A percentile compares a stretch with the other conserved stretches of the same genome.
phyloP scores from a whole-genome alignment of 1,140 invertebrate genomes.

The Yoshiicerus persimilis region DNA sequence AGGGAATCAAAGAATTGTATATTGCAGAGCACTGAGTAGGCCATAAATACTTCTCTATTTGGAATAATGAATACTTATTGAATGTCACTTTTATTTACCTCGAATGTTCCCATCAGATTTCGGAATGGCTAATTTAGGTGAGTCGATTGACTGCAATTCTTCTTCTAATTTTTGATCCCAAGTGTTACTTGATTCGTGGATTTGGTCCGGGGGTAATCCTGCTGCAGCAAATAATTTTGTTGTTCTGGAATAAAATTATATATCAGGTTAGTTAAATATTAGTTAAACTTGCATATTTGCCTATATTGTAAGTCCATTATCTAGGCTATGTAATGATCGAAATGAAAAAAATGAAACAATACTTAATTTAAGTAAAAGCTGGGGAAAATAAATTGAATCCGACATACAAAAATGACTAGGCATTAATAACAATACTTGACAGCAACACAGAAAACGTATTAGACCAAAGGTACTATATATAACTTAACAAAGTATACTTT shows the following conservation, averaged over 20 bases:
- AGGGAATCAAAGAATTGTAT: no score
- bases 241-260: neutral
- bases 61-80: neutral
- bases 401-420: no score
- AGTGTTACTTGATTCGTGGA: neutral
- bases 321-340: no score
- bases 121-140: constrained; percentile 47
- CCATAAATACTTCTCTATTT: neutral
- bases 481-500: no score
- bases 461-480: no score
- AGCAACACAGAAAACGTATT: no score
- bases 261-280: neutral
- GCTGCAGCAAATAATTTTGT: constrained; percentile 29
- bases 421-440: no score
- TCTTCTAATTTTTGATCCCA: constrained; percentile 46
- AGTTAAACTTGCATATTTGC: neutral
- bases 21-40: neutral
- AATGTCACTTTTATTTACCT: constrained; percentile 31
- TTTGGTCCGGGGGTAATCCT: constrained; percentile 4
- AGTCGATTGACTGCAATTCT: constrained; percentile 34
- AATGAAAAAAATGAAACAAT: no score
- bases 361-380: no score
- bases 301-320: no score
- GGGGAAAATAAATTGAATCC: no score
- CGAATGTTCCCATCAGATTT: constrained; percentile 43